Conservation (phyloP, 2,797 vertebrate genomes). For the Zalophus californianus region DNA sequence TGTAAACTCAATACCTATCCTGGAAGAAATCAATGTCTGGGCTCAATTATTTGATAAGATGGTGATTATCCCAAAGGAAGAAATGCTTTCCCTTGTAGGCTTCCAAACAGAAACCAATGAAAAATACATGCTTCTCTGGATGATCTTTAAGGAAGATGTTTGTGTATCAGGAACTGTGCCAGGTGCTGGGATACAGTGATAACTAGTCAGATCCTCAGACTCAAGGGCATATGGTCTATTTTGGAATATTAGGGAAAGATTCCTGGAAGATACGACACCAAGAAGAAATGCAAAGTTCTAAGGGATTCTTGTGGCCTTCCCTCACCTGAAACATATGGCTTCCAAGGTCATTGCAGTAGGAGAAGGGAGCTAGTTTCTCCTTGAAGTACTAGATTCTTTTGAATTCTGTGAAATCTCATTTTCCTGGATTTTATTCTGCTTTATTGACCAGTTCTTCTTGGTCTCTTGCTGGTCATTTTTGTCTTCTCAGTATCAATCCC, state of each 20-base stretch:
- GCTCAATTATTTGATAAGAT: constrained; percentile 94
- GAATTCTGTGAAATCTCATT: not conserved
- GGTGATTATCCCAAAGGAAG: constrained; percentile 92
- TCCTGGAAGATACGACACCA: not conserved
- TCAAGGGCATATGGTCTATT: not conserved
- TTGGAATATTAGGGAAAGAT: not conserved
- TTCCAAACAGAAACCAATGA: constrained; percentile 94
- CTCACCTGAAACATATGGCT: not conserved
- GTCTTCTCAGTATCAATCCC: not conserved
- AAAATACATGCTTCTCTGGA: constrained; percentile 97
- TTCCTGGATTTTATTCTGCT: not conserved
- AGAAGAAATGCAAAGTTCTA: not conserved
- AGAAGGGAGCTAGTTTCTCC: not conserved
- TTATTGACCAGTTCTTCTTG: not conserved
- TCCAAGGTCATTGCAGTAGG: not conserved
- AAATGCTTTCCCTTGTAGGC: constrained; percentile 92
- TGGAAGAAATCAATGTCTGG: constrained; percentile 92
- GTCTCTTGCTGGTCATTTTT: not conserved
- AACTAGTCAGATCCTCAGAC: not conserved
- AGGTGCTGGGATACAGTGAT: not conserved
- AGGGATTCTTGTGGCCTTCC: not conserved
- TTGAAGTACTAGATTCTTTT: not conserved
- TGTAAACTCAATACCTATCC: constrained; percentile 90
- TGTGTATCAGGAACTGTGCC: not conserved
- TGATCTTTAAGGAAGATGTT: constrained; percentile 91